A percentile compares a stretch with the other conserved stretches of the same genome.
phyloP scores from a whole-genome alignment of 64 coral and sea anemone species.

The Montipora efflorescens region DNA sequence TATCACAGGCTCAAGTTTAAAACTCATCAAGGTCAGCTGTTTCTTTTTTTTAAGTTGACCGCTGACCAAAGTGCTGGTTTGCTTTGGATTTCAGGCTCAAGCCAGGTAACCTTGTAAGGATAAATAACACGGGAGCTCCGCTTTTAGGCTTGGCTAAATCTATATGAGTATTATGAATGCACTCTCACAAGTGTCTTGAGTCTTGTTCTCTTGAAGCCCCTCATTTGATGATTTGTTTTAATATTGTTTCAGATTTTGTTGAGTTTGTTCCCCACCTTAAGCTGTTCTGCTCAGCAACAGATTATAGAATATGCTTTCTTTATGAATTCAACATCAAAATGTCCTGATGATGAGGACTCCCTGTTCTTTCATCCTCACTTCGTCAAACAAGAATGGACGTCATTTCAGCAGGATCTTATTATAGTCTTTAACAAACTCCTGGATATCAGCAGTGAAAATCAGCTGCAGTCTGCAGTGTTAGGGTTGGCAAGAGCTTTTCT shows the following conservation, averaged over 20 bases:
- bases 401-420: slow-evolving; percentile 62
- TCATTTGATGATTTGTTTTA: not conserved
- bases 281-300: slow-evolving; percentile 53
- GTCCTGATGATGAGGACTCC: slow-evolving; percentile 3
- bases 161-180: too few species aligned
- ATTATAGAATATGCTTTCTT: slow-evolving; percentile 75
- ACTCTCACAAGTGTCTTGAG: too few species aligned
- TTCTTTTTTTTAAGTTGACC: too few species aligned
- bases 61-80: too few species aligned
- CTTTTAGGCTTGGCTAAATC: too few species aligned
- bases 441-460: slow-evolving; percentile 52
- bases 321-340: slow-evolving; percentile 43
- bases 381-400: slow-evolving; percentile 5
- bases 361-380: slow-evolving; percentile 76
- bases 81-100: too few species aligned
- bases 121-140: too few species aligned
- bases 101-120: too few species aligned
- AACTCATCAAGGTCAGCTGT: too few species aligned
- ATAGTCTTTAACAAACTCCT: slow-evolving; percentile 81
- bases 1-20: too few species aligned
- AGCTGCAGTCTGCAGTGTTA: slow-evolving; percentile 28
- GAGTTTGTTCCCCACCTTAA: slow-evolving; percentile 44
- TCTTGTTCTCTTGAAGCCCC: too few species aligned
- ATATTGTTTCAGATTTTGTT: slow-evolving; percentile 50
- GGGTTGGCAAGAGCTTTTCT: slow-evolving; percentile 47